Conservation (phyloP, 2,113 vertebrate genomes). For the Saccopteryx bilineata region DNA sequence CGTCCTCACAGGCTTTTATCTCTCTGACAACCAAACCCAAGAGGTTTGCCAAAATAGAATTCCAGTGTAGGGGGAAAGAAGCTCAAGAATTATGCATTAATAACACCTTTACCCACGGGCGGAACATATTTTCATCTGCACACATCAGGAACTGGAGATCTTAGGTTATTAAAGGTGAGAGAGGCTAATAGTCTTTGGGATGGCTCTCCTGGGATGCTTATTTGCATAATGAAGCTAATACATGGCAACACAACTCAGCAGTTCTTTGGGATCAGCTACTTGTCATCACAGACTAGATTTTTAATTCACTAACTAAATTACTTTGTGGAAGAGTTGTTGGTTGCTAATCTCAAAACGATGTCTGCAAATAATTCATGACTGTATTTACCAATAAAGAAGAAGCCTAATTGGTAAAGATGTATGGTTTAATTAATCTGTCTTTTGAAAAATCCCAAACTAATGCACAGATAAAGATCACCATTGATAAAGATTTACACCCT, state of each 20-base stretch:
- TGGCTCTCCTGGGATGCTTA: slow-evolving; percentile 6
- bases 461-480: slow-evolving; percentile 38
- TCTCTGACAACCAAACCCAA: slow-evolving; percentile 74
- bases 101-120: slow-evolving; percentile 72
- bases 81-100: slow-evolving; percentile 66
- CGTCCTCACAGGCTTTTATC: slow-evolving; percentile 68
- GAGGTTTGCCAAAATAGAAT: slow-evolving; percentile 74
- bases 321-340: slow-evolving; percentile 71
- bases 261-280: slow-evolving; percentile 82
- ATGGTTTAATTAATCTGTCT: slow-evolving; percentile 85
- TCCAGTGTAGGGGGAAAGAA: slow-evolving; percentile 52
- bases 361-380: slow-evolving; percentile 84
- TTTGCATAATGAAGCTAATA: slow-evolving; percentile 81
- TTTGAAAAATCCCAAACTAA: slow-evolving; percentile 69
- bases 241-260: slow-evolving; percentile 77
- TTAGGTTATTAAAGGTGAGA: slow-evolving; percentile 81
- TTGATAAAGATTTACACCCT: slow-evolving; percentile 22
- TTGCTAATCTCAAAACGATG: slow-evolving; percentile 80
- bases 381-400: slow-evolving; percentile 84
- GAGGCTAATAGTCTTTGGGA: slow-evolving; percentile 73
- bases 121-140: slow-evolving; percentile 73
- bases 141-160: slow-evolving; percentile 49
- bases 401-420: slow-evolving; percentile 81
- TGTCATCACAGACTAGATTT: slow-evolving; percentile 75
- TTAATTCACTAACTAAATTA: slow-evolving; percentile 85